A percentile compares a stretch with the other conserved stretches of the same genome.
These are phyloP conservation scores for Punctoribates punctum DNA, from an alignment of 2,888 invertebrate genomes.

Conservation along the genomic window DNA sequence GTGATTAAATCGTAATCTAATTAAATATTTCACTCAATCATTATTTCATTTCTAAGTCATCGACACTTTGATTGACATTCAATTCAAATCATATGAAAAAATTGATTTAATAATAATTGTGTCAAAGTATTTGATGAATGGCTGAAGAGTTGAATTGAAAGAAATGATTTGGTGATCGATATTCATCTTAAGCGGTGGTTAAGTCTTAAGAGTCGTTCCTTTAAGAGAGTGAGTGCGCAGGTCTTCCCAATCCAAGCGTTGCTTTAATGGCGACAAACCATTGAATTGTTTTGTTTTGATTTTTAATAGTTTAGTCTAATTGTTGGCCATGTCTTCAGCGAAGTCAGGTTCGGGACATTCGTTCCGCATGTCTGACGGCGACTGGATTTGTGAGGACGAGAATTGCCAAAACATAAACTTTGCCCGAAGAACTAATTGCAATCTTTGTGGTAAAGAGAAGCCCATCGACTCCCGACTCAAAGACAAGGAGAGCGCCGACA, in stretches of 20 bases:
- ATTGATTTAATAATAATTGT: not conserved
- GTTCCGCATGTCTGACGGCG: constrained; percentile 44
- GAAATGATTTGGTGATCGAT: too few species aligned
- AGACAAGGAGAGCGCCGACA: constrained; percentile 13
- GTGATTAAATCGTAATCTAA: not conserved
- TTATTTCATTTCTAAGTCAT: not conserved
- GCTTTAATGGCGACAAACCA: constrained; percentile 25
- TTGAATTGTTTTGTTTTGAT: not conserved
- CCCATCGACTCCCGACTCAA: constrained; percentile 36
- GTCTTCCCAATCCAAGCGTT: not conserved
- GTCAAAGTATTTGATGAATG: too few species aligned
- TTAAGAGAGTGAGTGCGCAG: constrained; percentile 4
- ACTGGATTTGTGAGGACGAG: constrained; percentile 47
- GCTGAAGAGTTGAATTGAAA: too few species aligned
- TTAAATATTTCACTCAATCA: not conserved
- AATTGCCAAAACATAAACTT: constrained; percentile 90
- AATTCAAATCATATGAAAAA: not conserved
- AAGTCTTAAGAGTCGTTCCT: not conserved
- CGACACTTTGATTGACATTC: too few species aligned
- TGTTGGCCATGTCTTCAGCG: not conserved
- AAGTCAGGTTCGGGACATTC: constrained; percentile 21
- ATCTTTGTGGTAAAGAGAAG: constrained; percentile 77
- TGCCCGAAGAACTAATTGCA: constrained; percentile 81
- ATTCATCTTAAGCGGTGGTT: too few species aligned
- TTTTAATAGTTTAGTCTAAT: not conserved